Evolutionary conservation across 2,888 invertebrate genomes (phyloP).

Genomic region (Cantharis flavilabris): DNA sequence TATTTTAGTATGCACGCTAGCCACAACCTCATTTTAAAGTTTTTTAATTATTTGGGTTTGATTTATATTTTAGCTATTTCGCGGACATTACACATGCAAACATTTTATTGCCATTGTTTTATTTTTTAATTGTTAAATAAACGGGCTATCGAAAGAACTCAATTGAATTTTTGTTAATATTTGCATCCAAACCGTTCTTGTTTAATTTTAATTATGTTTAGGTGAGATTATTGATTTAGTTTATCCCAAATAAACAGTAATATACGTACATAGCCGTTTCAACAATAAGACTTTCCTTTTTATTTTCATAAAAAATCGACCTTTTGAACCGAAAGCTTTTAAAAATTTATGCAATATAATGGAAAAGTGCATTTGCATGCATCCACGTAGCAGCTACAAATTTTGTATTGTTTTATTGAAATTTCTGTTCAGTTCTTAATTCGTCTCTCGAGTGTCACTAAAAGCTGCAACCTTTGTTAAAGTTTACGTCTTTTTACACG

Average conservation of each 20-base stretch:
- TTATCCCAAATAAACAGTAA: not conserved
- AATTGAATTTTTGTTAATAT: not conserved
- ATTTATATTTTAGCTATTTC: constrained; percentile 3
- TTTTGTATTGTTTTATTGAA: constrained; percentile 1
- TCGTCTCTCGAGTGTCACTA: constrained; percentile 14
- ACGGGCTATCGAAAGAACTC: not conserved
- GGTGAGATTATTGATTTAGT: not conserved
- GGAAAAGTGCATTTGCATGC: not conserved
- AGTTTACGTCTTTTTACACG: constrained; percentile 1
- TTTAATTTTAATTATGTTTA: not conserved
- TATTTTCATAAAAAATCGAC: not conserved
- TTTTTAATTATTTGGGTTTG: constrained; percentile 10
- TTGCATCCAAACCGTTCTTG: not conserved
- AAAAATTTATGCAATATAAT: not conserved
- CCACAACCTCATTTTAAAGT: constrained; percentile 3
- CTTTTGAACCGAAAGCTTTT: not conserved
- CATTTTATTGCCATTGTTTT: not conserved
- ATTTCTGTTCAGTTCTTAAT: constrained; percentile 10
- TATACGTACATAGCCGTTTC: not conserved
- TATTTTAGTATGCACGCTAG: constrained; percentile 14
- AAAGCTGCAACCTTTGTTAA: constrained; percentile 11
- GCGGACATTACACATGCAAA: not conserved
- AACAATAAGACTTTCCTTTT: not conserved
- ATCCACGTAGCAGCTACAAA: not conserved
- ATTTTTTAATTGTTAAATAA: not conserved